These are phyloP conservation scores for Girardinichthys multiradiatus DNA, from an alignment of 2,113 vertebrate species.

Conservation along the genomic window DNA sequence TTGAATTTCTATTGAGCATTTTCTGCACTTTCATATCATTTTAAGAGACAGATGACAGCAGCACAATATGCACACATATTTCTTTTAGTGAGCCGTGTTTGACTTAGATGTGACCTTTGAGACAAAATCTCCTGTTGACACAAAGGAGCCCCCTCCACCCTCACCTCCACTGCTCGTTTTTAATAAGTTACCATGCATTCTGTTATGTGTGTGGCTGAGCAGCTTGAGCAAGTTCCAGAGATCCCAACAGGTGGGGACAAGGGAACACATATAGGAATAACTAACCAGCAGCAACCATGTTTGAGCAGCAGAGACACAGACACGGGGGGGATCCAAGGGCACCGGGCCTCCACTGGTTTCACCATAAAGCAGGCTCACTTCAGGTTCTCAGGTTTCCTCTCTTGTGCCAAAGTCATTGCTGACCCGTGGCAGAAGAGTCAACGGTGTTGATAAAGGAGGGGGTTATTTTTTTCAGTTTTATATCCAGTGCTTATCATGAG, in stretches of 20 bases:
- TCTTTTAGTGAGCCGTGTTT: conserved; percentile 45
- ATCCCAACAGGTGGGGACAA: conserved; percentile 55
- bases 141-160: conserved; percentile 55
- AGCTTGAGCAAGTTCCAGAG: conserved; percentile 41
- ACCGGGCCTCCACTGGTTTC: conserved; percentile 23
- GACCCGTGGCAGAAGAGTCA: conserved; percentile 24
- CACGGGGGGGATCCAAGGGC: not conserved
- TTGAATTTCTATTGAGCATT: conserved; percentile 32
- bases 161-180: conserved; percentile 51
- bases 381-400: conserved; percentile 60
- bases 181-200: conserved; percentile 78
- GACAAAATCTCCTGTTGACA: conserved; percentile 71
- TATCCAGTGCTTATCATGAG: not conserved
- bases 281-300: conserved; percentile 59
- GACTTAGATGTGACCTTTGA: conserved; percentile 75
- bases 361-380: conserved; percentile 42
- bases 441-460: not conserved
- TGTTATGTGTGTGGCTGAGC: conserved; percentile 49
- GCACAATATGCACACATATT: conserved; percentile 39
- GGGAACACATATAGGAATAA: conserved; percentile 55
- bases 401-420: conserved; percentile 27
- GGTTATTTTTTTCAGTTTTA: not conserved
- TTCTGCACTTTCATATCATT: conserved; percentile 47
- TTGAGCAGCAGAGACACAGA: conserved; percentile 34
- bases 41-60: not conserved